These are phyloP conservation scores for Danio choprae DNA, from an alignment of 2,797 vertebrate genomes.

Conservation along the genomic window DNA sequence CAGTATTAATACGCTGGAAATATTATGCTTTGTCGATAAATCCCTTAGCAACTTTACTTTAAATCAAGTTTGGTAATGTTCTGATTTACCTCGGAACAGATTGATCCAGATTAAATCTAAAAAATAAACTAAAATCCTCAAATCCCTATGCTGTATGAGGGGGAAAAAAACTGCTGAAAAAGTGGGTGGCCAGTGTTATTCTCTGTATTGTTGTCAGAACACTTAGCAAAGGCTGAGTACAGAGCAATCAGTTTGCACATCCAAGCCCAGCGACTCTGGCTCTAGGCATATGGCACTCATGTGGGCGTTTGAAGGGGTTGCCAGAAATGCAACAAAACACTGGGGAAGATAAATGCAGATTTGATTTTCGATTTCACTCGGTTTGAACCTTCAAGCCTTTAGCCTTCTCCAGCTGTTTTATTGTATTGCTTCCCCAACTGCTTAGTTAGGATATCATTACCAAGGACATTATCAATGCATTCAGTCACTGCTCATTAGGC, in stretches of 20 bases:
- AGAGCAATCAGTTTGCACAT: slow-evolving; percentile 56
- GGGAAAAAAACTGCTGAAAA: slow-evolving; percentile 5
- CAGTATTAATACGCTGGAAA: no score
- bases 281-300: slow-evolving; percentile 47
- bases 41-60: no score
- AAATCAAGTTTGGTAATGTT: not conserved
- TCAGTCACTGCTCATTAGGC: slow-evolving; percentile 24
- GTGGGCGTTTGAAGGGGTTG: slow-evolving; percentile 51
- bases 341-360: slow-evolving; percentile 34
- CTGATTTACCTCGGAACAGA: not conserved
- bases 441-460: slow-evolving; percentile 27
- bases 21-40: no score
- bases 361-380: slow-evolving; percentile 41
- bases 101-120: slow-evolving; percentile 5
- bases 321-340: slow-evolving; percentile 25
- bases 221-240: slow-evolving; percentile 20
- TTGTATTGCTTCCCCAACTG: slow-evolving; percentile 38
- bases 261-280: slow-evolving; percentile 31
- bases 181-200: slow-evolving; percentile 1
- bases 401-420: slow-evolving; percentile 10
- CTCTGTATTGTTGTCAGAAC: slow-evolving; percentile 12
- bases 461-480: slow-evolving; percentile 9
- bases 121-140: not conserved
- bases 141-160: not conserved
- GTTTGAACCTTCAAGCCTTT: slow-evolving; percentile 23